Conservation (phyloP, 2,797 vertebrate species). For the Phoeniculus purpureus region DNA sequence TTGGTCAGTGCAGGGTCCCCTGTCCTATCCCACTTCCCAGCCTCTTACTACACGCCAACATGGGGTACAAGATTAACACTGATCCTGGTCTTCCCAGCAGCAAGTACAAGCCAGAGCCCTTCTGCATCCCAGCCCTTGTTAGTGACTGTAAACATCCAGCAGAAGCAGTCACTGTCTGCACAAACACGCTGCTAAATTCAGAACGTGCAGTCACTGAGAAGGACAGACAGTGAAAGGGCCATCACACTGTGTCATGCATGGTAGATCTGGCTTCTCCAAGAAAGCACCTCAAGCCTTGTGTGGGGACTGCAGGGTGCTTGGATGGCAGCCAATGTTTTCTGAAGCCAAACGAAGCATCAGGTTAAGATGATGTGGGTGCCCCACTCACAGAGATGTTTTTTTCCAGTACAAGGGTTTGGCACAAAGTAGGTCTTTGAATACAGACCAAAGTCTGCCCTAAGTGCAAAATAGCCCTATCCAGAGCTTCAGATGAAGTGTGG, state of each 20-base stretch:
- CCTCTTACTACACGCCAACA: too few relatives aligned
- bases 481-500: background rate
- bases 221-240: background rate
- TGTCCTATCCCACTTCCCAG: too few relatives aligned
- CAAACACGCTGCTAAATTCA: too few relatives aligned
- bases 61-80: too few relatives aligned
- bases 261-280: background rate
- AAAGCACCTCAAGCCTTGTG: background rate
- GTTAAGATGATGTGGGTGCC: background rate
- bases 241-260: background rate
- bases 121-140: too few relatives aligned
- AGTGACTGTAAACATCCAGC: too few relatives aligned
- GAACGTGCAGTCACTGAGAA: too few relatives aligned
- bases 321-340: background rate
- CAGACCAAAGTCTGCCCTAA: background rate
- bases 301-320: background rate
- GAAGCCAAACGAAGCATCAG: background rate
- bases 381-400: background rate
- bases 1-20: too few relatives aligned
- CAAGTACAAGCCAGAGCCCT: too few relatives aligned
- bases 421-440: background rate
- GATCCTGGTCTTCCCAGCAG: too few relatives aligned
- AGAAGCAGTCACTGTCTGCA: too few relatives aligned
- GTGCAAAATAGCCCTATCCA: background rate
- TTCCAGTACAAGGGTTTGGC: background rate